Evolutionary conservation across 2,113 vertebrate species (phyloP), one percentile per base, ranked within the genome.

Genomic region (Perca flavescens): DNA sequence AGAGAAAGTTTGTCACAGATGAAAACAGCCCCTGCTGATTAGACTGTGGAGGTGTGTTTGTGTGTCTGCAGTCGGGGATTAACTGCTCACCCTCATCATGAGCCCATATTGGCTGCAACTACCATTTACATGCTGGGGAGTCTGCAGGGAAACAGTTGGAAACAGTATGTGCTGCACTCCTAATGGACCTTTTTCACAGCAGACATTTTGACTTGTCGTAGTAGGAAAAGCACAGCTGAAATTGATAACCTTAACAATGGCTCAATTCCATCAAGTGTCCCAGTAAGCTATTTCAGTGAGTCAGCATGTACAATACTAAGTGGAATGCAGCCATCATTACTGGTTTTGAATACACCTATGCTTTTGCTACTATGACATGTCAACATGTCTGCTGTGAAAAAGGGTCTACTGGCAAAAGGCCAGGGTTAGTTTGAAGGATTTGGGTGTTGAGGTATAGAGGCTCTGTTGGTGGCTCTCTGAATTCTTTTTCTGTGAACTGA

Each of bases 1-100:
- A 19, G 54, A 49, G 47, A 74, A 53, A 69, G 62, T 72, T 25
- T 4, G 34, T 71, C 54, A 77, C 61, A 80, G 65, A 62, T 76
- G 31, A 68, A 82, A 80, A 53, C 61, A 73, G 61, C 54, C 49
- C 3, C 9, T 11, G 60, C 28, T 88, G 60, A 90, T 89, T 78
- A 77, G 60, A 79, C 34, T 31, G 64, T 28, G 73, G 63, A 78
- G 31, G 60, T 79, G 74, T 70, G 81, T 74, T 81, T 73, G 34
- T 66, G 78, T 72, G 19, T 89, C 86, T 74, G 77, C 79, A 80
- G 72, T 43, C 15, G 12, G 64, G 86, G 88, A 90, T 88, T 90
- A 90, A 84, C 75, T 11, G 80, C 82, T 89, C 74, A 81, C 63
- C 77, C 60, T 80, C 85, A 86, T 85, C 83, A 87, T 52, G 46